A percentile compares a stretch with the other conserved stretches of the same genome.
These are phyloP conservation scores for Bovichtus diacanthus DNA, from an alignment of 2,797 vertebrate species.

Conservation along the genomic window DNA sequence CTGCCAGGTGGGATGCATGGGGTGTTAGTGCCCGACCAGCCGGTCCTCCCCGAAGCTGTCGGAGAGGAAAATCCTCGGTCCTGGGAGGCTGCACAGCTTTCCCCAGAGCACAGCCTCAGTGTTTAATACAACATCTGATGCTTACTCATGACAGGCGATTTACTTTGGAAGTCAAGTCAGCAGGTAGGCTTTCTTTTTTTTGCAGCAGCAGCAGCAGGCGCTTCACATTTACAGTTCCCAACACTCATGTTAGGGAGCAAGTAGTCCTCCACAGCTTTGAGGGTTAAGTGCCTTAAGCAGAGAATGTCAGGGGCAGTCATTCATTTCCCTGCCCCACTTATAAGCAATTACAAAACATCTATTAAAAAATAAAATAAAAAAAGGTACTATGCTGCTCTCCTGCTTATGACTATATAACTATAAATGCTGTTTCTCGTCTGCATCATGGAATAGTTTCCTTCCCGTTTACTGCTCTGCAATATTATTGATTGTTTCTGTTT, in stretches of 20 bases:
- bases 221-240: conserved; percentile 12
- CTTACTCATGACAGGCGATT: conserved; percentile 50
- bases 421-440: background rate
- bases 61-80: conserved; percentile 45
- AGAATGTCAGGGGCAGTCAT: conserved; percentile 8
- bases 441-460: background rate
- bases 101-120: conserved; percentile 8
- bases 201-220: conserved; percentile 3
- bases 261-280: conserved; percentile 9
- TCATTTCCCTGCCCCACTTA: background rate
- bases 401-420: background rate
- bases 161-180: conserved; percentile 50
- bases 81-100: conserved; percentile 22
- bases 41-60: conserved; percentile 44
- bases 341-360: conserved; percentile 15
- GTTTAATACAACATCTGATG: conserved; percentile 45
- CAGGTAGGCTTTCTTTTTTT: conserved; percentile 22
- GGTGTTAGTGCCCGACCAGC: conserved; percentile 35
- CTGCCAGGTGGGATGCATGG: conserved; percentile 51
- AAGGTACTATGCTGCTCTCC: background rate
- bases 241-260: background rate
- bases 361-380: background rate
- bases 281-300: conserved; percentile 7
- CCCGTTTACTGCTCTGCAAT: background rate
- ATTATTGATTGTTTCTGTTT: background rate